These are phyloP conservation scores for Sinentomon sp. DNA, from an alignment of 2,888 invertebrate genomes.

Conservation along the genomic window DNA sequence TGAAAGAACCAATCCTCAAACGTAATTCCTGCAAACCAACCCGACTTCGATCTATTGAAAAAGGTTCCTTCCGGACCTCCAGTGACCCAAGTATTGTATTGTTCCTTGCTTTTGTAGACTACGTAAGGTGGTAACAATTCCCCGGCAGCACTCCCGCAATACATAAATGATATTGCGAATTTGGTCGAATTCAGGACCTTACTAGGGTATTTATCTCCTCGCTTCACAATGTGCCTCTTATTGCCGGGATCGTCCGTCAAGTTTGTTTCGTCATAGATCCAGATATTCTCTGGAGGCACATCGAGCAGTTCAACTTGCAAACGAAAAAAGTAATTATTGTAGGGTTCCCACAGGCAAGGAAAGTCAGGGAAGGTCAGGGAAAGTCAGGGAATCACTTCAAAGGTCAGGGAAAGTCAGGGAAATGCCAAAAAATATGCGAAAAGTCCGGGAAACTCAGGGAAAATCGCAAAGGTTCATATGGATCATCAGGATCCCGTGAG, in stretches of 20 bases:
- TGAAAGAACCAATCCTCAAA: slow-evolving; percentile 19
- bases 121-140: slow-evolving; percentile 20
- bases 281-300: slow-evolving; percentile 10
- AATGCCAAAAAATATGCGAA: too few relatives aligned
- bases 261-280: slow-evolving; percentile 18
- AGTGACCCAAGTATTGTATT: slow-evolving; percentile 21
- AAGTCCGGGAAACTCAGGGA: too few relatives aligned
- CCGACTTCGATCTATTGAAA: slow-evolving; percentile 20
- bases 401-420: too few relatives aligned
- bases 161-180: slow-evolving; percentile 14
- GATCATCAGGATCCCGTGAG: too few relatives aligned
- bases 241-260: slow-evolving; percentile 16
- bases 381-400: too few relatives aligned
- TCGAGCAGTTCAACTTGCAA: slow-evolving; percentile 3
- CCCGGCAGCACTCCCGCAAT: slow-evolving; percentile 19
- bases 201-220: slow-evolving; percentile 14
- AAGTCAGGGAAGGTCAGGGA: too few relatives aligned
- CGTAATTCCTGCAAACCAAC: slow-evolving; percentile 18
- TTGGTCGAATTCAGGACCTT: slow-evolving; percentile 14
- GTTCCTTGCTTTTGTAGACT: slow-evolving; percentile 21
- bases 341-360: too few relatives aligned
- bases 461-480: too few relatives aligned
- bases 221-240: slow-evolving; percentile 10
- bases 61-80: slow-evolving; percentile 19
- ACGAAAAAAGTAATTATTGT: slow-evolving; percentile 11